Evolutionary conservation across 2,797 vertebrate genomes (phyloP).

Genomic region (Phoeniculus purpureus): DNA sequence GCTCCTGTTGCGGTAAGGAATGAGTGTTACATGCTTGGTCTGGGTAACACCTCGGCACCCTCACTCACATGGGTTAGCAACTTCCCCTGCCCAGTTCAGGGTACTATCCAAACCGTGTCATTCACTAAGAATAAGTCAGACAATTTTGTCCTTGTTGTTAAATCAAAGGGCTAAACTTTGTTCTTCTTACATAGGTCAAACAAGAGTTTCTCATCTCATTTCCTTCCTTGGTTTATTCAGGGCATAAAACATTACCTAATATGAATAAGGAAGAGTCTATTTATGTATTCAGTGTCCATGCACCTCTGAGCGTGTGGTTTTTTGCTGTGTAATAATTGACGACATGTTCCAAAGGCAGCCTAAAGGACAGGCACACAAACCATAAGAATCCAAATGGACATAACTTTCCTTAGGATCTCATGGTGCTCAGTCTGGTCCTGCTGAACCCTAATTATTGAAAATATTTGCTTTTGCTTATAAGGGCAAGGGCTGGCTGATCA

Average conservation of each 20-base stretch:
- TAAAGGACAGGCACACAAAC: slow-evolving; percentile 8
- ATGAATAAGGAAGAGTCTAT: not conserved
- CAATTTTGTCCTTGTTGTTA: not conserved
- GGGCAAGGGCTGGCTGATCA: not conserved
- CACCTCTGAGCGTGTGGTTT: not conserved
- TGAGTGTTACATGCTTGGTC: not conserved
- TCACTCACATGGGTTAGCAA: not conserved
- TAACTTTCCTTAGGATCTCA: not conserved
- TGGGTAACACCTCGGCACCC: not conserved
- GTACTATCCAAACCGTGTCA: not conserved
- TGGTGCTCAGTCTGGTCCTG: not conserved
- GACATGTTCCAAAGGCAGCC: not conserved
- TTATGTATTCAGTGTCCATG: not conserved
- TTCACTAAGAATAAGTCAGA: not conserved
- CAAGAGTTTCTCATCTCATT: not conserved
- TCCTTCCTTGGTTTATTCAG: not conserved
- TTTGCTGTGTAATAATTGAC: slow-evolving; percentile 21
- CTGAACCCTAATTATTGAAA: not conserved
- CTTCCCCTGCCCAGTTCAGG: not conserved
- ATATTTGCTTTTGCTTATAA: not conserved
- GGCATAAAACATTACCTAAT: not conserved
- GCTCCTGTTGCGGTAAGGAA: slow-evolving; percentile 17
- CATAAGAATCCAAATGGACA: not conserved
- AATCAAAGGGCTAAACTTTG: not conserved
- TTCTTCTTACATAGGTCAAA: not conserved